A percentile compares a stretch with the other conserved stretches of the same genome.
phyloP scores from a whole-genome alignment of 2,113 vertebrate species.

The Triplophysa siluroides region DNA sequence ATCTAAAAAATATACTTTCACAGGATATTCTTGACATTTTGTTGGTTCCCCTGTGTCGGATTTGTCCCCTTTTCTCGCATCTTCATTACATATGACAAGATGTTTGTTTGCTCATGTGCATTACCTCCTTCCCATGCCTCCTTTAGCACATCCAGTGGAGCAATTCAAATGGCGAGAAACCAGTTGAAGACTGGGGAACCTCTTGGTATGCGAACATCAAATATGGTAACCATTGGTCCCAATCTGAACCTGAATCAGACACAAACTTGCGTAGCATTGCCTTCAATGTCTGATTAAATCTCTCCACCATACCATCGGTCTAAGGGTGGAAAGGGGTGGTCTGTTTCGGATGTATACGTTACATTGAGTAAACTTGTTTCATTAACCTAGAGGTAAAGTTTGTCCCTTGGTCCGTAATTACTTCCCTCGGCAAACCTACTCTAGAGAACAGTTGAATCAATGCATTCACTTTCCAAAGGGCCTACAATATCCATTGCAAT shows the following conservation, averaged over 20 bases:
- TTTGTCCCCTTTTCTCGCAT: slow-evolving; percentile 36
- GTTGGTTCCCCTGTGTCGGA: too few species aligned
- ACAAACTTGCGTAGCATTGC: not conserved
- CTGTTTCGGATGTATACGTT: not conserved
- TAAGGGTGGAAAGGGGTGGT: not conserved
- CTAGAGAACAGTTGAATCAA: not conserved
- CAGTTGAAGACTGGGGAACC: not conserved
- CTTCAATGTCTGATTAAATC: not conserved
- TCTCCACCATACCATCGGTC: not conserved
- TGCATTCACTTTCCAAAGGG: not conserved
- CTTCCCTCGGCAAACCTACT: not conserved
- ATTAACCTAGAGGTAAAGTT: not conserved
- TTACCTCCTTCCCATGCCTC: slow-evolving; percentile 32
- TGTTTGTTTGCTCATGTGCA: not conserved
- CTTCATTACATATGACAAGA: slow-evolving; percentile 31
- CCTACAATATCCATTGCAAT: slow-evolving; percentile 9
- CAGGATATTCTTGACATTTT: too few species aligned
- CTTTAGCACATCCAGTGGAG: not conserved
- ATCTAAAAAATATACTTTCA: too few species aligned
- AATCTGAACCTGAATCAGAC: not conserved
- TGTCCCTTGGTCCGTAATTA: not conserved
- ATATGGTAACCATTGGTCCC: not conserved
- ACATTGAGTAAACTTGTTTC: not conserved
- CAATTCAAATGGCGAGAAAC: not conserved
- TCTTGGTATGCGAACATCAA: not conserved